phyloP scores from a whole-genome alignment of 2,888 invertebrate genomes.

The Bugula neritina region DNA sequence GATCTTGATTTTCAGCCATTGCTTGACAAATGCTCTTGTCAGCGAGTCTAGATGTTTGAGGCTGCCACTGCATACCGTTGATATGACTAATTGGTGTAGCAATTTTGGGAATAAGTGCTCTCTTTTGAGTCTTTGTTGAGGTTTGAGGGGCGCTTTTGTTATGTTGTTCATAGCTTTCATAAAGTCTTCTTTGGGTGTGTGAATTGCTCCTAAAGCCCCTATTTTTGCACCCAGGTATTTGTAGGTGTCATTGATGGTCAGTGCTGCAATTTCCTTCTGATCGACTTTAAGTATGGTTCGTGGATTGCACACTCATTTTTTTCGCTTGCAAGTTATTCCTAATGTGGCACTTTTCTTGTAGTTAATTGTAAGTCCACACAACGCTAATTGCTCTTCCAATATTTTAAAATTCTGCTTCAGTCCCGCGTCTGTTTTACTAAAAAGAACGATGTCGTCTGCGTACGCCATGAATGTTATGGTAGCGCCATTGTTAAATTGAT shows the following conservation, averaged over 20 bases:
- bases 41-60: background rate
- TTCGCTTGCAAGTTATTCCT: background rate
- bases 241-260: background rate
- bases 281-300: background rate
- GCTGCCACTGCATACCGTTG: background rate
- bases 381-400: background rate
- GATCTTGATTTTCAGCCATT: background rate
- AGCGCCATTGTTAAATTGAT: background rate
- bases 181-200: background rate
- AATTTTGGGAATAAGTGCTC: background rate
- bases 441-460: conserved; percentile 10
- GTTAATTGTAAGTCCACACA: background rate
- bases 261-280: background rate
- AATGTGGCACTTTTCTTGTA: conserved; percentile 1
- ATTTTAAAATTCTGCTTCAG: background rate
- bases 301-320: conserved; percentile 10
- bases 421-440: background rate
- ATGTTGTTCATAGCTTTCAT: background rate
- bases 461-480: background rate
- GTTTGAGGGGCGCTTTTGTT: conserved; percentile 1
- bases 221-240: conserved; percentile 7
- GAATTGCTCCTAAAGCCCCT: background rate
- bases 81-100: background rate
- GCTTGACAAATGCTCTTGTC: background rate
- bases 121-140: background rate